These are phyloP conservation scores for Platichthys stellatus DNA, from an alignment of 2,113 vertebrate genomes.

Conservation along the genomic window DNA sequence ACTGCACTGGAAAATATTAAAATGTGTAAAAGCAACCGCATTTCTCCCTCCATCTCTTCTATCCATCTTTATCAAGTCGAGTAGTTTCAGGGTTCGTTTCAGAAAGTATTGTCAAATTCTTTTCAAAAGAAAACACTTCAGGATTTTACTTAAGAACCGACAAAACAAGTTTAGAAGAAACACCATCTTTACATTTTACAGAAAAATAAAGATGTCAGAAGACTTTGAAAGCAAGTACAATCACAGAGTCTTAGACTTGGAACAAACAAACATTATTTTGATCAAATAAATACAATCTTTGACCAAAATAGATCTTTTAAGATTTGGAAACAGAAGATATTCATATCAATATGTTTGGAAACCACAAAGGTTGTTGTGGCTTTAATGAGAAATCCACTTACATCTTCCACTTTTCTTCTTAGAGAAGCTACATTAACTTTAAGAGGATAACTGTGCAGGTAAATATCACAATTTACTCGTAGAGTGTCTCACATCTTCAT, in stretches of 20 bases:
- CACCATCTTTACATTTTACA: not conserved
- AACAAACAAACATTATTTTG: not conserved
- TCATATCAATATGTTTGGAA: not conserved
- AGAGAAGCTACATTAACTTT: not conserved
- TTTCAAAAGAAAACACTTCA: not conserved
- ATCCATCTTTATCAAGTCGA: not conserved
- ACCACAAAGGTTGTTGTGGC: not conserved
- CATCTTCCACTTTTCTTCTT: not conserved
- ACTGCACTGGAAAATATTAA: not conserved
- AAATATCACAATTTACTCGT: not conserved
- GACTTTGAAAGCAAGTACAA: conserved; percentile 15
- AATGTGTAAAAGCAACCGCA: not conserved
- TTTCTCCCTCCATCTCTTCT: not conserved
- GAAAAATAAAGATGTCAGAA: not conserved
- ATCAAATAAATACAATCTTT: conserved; percentile 30
- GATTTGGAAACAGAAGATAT: not conserved
- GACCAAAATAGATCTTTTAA: conserved; percentile 23
- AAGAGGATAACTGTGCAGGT: not conserved
- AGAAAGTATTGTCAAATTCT: not conserved
- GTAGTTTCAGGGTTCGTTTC: not conserved
- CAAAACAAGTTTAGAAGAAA: not conserved
- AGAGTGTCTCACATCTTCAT: not conserved
- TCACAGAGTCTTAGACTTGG: not conserved
- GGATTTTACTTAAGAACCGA: not conserved
- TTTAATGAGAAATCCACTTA: not conserved